Evolutionary conservation across 1,140 invertebrate species (phyloP), one percentile per base, ranked within the genome.

Genomic region (Anadara kagoshimensis): DNA sequence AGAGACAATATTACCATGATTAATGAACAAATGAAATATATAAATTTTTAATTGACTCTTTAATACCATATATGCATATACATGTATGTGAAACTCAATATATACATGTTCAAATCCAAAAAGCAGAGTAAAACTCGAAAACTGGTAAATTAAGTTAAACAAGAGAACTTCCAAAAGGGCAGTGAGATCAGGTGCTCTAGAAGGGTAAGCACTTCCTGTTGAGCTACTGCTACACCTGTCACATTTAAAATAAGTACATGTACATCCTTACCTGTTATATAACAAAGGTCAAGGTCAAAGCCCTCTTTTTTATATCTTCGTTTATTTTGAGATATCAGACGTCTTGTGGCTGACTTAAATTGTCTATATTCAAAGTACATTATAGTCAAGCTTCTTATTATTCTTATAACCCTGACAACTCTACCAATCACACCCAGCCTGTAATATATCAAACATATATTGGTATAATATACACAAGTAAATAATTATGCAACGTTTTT

Each of bases 211-310:
- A n/a, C n/a, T n/a, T n/a, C n/a, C n/a, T n/a, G n/a, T n/a, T n/a
- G n/a, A n/a, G n/a, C n/a, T n/a, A n/a, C n/a, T n/a, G n/a, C n/a
- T n/a, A n/a, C n/a, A n/a, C n/a, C n/a, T n/a, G n/a, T n/a, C n/a
- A n/a, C n/a, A n/a, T n/a, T n/a, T n/a, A n/a, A n/a, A n/a, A 54
- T 3, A 18, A 54, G 16, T 5, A 8, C 16, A 26, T 4, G 26
- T 8, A 20, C 12, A 5, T 16, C 26, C 20, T 70, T 76, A 88
- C 89, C 89, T 69, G 90, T 92, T 16, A 92, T 89, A 83, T 92
- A 92, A 54, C 91, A 92, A 7, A 92, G 82, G 80, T 93, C 92
- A 58, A 93, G 86, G 82, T 93, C 92, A 87, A 92, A 92, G 14
- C 91, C 91, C 81, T 92, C 90, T 75, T 90, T 89, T 66, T 90